A percentile compares a stretch with the other conserved stretches of the same genome.
These are phyloP conservation scores for Tretioscincus oriximinensis DNA, from an alignment of 2,113 vertebrate genomes.

Conservation along the genomic window DNA sequence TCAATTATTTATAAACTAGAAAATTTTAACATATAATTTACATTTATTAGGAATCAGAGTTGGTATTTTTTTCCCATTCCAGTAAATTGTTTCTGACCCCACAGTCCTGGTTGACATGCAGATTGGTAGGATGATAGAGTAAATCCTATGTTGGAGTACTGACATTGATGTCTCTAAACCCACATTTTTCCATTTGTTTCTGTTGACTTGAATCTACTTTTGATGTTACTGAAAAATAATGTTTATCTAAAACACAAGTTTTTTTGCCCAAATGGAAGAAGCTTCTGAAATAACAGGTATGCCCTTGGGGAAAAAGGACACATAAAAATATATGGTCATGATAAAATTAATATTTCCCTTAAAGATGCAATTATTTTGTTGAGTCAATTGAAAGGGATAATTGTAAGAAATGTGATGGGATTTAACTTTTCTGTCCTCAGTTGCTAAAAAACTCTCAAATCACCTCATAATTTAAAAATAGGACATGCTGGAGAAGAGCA, in stretches of 20 bases:
- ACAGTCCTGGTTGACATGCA: no score
- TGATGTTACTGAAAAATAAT: not conserved
- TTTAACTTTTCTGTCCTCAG: not conserved
- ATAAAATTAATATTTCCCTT: not conserved
- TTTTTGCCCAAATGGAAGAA: not conserved
- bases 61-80: no score
- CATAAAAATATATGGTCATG: not conserved
- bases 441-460: no score
- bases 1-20: no score
- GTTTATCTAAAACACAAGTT: not conserved
- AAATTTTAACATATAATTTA: no score
- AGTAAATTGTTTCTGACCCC: no score
- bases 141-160: no score
- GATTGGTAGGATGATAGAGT: no score
- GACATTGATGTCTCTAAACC: no score
- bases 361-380: not conserved
- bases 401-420: no score
- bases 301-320: not conserved
- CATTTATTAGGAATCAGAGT: no score
- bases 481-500: not conserved
- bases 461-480: not conserved
- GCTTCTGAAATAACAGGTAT: not conserved
- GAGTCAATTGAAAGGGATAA: not conserved
- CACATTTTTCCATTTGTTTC: no score
- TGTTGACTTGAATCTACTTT: not conserved